These are phyloP conservation scores for Coilia nasus DNA, from an alignment of 2,797 vertebrate genomes.

Conservation along the genomic window DNA sequence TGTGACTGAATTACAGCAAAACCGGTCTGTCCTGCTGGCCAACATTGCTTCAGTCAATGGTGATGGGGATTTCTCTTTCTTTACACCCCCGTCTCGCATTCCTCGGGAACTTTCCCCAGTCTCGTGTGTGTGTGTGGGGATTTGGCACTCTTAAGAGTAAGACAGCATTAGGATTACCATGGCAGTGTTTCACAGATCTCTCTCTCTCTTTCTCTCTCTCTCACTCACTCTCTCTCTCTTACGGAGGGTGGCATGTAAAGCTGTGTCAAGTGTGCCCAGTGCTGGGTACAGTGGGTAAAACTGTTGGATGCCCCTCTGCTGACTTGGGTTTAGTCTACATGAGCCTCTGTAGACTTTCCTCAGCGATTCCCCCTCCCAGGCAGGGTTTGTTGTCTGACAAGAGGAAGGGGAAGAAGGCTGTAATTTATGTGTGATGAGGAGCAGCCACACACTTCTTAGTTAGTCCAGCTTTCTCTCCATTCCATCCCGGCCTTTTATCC, in stretches of 20 bases:
- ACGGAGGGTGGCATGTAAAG: neutral
- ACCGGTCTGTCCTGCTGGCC: constrained; percentile 59
- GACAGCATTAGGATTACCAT: constrained; percentile 15
- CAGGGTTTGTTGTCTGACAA: neutral
- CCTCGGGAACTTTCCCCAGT: constrained; percentile 17
- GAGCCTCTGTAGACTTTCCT: neutral
- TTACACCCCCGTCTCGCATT: neutral
- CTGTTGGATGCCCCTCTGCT: neutral
- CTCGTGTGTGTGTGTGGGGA: neutral
- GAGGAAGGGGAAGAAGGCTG: neutral
- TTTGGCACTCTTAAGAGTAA: constrained; percentile 11
- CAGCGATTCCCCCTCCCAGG: neutral
- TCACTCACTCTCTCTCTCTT: neutral
- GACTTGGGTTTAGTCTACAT: neutral
- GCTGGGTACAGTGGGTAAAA: neutral
- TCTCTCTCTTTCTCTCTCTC: constrained; percentile 3
- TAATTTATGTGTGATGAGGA: neutral
- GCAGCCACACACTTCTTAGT: neutral
- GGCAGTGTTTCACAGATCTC: neutral
- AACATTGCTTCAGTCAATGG: constrained; percentile 34
- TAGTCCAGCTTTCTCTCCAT: neutral
- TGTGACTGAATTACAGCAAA: constrained; percentile 28
- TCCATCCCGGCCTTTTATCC: neutral
- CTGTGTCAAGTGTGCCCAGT: neutral
- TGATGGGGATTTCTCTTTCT: neutral